Evolutionary conservation across 2,888 invertebrate genomes (phyloP), one percentile per base, ranked within the genome.

Genomic region (Pocota personata): DNA sequence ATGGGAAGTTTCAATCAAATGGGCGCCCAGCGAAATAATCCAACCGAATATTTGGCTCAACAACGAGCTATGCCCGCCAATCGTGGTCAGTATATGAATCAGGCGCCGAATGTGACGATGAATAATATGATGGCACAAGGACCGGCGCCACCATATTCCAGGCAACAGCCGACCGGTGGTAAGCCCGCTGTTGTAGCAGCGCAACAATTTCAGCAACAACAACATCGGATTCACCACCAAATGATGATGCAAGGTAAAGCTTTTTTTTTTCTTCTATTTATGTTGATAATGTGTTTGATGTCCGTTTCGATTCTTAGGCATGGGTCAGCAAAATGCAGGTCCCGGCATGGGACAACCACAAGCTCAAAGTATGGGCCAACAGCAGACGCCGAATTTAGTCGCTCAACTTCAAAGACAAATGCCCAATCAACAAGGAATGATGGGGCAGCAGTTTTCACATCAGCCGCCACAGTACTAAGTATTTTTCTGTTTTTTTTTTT

Each of bases 41-140:
- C 92, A 30, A 89, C 89, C 4, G 93, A 92, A 62, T 92, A 91
- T 76, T 89, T 93, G 88, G 90, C 89, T 0, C 90, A 89, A 21
- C 91, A 90, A 50, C 90, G 91, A 1, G 89, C 89, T 1, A 90
- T 91, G 89, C 89, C 90, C 57, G 90, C 90, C 8, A 92, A 91
- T 89, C 90, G 93, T 1, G 90, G 91, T 0, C 92, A 93, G 77
- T 92, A 92, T 69, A 91, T 92, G 90, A 91, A 90, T 90, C 94
- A 96, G 93, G 96, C 97, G 2, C 97, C 97, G 1, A 97, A 97
- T 91, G 97, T 97, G 1, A 97, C 97, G 0, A 97, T 97, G 97
- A 95, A 95, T 67, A 92, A 91, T 72, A 93, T 93, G 91, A 91
- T 92, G 90, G 90, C 90, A 1, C 93, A 92, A 14, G 96, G 96